Percentiles rank a stretch among this genome's conserved stretches.
These are phyloP conservation scores for Zaprionus vittiger DNA, from an alignment of 1,140 invertebrate species.

Conservation along the genomic window DNA sequence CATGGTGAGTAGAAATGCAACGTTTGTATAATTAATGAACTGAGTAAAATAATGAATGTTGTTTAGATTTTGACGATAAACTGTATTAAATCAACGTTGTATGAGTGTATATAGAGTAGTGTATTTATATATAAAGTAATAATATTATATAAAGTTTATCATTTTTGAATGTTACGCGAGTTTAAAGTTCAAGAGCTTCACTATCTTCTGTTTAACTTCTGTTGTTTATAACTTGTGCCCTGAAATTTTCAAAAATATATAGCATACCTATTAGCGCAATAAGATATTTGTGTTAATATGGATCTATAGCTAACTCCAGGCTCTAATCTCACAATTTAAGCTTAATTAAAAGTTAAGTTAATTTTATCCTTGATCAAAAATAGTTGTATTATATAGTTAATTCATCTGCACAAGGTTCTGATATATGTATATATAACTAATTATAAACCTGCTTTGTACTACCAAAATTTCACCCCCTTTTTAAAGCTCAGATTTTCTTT, in stretches of 20 bases:
- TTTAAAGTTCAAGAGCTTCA: background rate
- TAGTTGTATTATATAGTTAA: background rate
- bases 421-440: background rate
- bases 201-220: background rate
- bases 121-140: no score
- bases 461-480: background rate
- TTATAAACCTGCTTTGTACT: background rate
- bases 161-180: no score
- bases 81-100: no score
- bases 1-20: slow-evolving; percentile 76
- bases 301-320: no score
- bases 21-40: background rate
- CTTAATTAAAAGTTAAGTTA: background rate
- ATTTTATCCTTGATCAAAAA: background rate
- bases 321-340: background rate
- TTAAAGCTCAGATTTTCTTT: background rate
- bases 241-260: background rate
- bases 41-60: background rate
- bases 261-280: slow-evolving; percentile 1
- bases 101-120: no score
- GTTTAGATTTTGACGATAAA: background rate
- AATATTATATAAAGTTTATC: no score
- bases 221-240: background rate
- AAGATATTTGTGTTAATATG: background rate
- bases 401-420: no score